Base-by-base conservation (phyloP, 92 coral and sea anemone species). In the Blastomussa wellsi region DNA sequence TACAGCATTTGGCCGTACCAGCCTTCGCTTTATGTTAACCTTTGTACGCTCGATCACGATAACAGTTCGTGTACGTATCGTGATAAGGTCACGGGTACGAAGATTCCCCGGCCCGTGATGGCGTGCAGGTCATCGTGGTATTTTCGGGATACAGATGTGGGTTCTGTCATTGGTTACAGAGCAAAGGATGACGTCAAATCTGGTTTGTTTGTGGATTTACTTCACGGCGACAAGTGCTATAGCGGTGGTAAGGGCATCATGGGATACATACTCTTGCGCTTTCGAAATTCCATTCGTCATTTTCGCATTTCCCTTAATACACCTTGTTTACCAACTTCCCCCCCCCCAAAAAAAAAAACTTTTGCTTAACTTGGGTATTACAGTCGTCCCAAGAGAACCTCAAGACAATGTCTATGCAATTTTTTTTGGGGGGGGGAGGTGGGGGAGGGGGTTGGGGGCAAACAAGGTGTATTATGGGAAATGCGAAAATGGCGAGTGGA, bases 111-210 rank as follows among this genome's bases (percentile, higher is more conserved):
- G 38, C 98, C 95, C 11, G 90, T 89, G 39, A 94, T 94, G 98
- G 92, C 90, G 3, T 94, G 98, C 79, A 88, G 88, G 76, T 26
- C 94, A 15, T 86, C 80, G 2, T 94, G 93, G 93, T 90, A 86
- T 82, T 37, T 41, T 2, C 44, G 72, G 32, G 95, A 92, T 78
- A 47, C 29, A 19, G 83, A 89, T 49, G 53, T 94, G 48, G 98
- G 98, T 32, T 67, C 47, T 7, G 98, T 92, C 71, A 94, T 94
- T 53, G 98, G 95, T 36, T 94, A 93, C 88, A 82, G 79, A 24
- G 80, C 88, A 38, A 88, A 90, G 42, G 19, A 53, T 1, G 90
- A 92, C 53, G 67, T 89, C 20, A 68, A 86, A 70, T 84, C 92
- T 32, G 98, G 98, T 31, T 83, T 94, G 75, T 62, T 72, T n/a